A percentile compares a stretch with the other conserved stretches of the same genome.
Evolutionary conservation across 2,113 vertebrate genomes (phyloP).

Genomic region (Etia nguti): DNA sequence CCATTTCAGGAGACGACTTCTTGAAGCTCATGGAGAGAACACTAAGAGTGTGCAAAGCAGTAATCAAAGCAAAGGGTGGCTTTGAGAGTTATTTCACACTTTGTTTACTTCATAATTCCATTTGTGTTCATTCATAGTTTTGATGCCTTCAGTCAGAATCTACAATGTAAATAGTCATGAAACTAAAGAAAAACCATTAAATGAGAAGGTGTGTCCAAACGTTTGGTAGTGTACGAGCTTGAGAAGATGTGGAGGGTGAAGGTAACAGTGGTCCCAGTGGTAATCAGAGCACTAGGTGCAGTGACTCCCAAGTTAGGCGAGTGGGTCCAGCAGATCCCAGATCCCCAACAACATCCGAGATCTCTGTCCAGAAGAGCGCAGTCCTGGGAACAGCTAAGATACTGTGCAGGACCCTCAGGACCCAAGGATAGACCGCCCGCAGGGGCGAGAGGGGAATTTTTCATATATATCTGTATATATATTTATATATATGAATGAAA

Average conservation of each 20-base stretch:
- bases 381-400: fast-evolving
- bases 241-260: background rate
- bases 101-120: background rate
- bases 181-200: background rate
- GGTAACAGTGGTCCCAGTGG: fast-evolving
- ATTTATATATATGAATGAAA: background rate
- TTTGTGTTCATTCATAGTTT: background rate
- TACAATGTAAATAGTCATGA: background rate
- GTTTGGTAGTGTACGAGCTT: background rate
- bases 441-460: fast-evolving
- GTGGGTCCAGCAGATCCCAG: fast-evolving
- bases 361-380: background rate
- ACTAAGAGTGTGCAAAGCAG: too few species aligned
- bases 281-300: fast-evolving
- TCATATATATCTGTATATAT: too few species aligned
- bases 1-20: too few species aligned
- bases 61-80: too few species aligned
- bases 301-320: fast-evolving
- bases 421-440: background rate
- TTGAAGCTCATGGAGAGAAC: too few species aligned
- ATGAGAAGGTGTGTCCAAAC: background rate
- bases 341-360: background rate
- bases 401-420: background rate
- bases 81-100: too few species aligned
- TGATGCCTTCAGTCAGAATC: background rate